Evolutionary conservation across 1,140 invertebrate genomes (phyloP).

Genomic region (Drosophila trapezifrons): DNA sequence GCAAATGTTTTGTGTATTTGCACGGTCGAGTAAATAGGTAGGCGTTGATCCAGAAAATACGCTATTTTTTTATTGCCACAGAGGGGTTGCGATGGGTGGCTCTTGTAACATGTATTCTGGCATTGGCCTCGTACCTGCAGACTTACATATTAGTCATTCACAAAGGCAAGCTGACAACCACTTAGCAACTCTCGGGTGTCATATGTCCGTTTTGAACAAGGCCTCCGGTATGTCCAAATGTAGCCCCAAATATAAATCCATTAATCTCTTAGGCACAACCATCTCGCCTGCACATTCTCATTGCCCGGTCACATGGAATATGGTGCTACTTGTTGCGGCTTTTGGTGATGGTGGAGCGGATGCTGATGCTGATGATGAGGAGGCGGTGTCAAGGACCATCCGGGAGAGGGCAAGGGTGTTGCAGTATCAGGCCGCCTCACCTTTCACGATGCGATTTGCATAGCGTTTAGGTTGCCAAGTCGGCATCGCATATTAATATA

Average conservation of each 20-base stretch:
- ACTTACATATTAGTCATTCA: constrained; percentile 22
- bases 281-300: constrained; percentile 6
- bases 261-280: constrained; percentile 53
- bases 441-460: constrained; percentile 74
- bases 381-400: constrained; percentile 10
- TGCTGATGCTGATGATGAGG: background rate
- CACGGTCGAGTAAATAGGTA: constrained; percentile 69
- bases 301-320: constrained; percentile 42
- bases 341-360: constrained; percentile 2
- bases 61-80: constrained; percentile 37
- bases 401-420: constrained; percentile 48
- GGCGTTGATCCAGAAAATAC: constrained; percentile 71
- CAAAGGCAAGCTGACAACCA: constrained; percentile 10
- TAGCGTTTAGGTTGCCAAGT: constrained; percentile 67
- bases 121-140: background rate
- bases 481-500: constrained; percentile 60
- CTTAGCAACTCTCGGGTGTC: constrained; percentile 22
- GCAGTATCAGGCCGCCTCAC: constrained; percentile 54
- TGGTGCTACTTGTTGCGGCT: constrained; percentile 67
- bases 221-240: constrained; percentile 59
- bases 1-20: constrained; percentile 33
- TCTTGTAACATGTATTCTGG: background rate
- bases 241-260: constrained; percentile 35
- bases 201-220: constrained; percentile 48
- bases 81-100: background rate